Base-by-base conservation (phyloP, 2,888 invertebrate species). In the Actias luna region DNA sequence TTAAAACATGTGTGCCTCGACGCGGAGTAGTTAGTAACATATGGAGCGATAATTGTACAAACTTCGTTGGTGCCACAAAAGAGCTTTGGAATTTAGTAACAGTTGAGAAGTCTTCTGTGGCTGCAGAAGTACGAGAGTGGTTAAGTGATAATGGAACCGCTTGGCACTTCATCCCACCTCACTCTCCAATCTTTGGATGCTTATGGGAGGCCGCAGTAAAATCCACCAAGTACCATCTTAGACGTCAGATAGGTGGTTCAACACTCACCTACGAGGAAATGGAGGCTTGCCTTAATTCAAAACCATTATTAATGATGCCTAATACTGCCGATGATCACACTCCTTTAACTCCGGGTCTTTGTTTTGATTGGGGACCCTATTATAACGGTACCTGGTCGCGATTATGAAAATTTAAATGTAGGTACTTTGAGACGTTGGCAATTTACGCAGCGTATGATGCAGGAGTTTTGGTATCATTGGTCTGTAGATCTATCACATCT, bases 1-100 rank as follows among this genome's bases (percentile, higher is more conserved):
- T 76, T 8, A 63, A 69, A 7, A 64, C 77, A 42, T 66, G 76
- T 67, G 58, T 69, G 7, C 70, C 74, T 0, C 63, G 74, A 12
- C 57, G 74, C 60, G 76, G 74, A 25, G 50, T 67, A 0, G 74
- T 73, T 10, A 27, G 64, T 22, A 65, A 74, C 39, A 35, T 35
- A 35, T 35, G 35, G 35, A 35, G 35, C 16, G 36, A 36, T 36
- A 36, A 36, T 36, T 12, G 74, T 0, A 64, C 59, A 0, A 75
- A 74, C 52, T 74, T 77, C 31, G 64, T 72, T 5, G 71, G 70
- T 14, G 73, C 75, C 2, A 68, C 63, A 35, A 63, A 63, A 57
- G 14, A 65, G 5, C 42, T 74, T 50, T 64, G 10, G 1, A 36
- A 36, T 36, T 36, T 36, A 36, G 36, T 36, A 5, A 16, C 16